Evolutionary conservation across 2,888 invertebrate genomes (phyloP).

Genomic region (Anthoptus insignis): DNA sequence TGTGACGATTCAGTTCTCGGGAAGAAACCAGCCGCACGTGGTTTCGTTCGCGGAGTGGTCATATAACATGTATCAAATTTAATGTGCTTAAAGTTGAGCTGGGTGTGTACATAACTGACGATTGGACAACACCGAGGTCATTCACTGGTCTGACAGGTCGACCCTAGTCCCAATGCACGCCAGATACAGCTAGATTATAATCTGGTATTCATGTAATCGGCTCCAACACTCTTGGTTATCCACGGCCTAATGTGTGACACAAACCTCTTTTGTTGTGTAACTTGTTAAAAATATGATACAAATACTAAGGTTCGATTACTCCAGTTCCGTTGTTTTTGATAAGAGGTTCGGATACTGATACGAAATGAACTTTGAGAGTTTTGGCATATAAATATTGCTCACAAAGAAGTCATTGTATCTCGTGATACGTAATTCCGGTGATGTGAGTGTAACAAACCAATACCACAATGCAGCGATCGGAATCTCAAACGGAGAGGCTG

Average conservation of each 20-base stretch:
- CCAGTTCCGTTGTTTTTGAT: slow-evolving; percentile 65
- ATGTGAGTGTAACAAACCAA: slow-evolving; percentile 54
- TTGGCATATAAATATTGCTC: slow-evolving; percentile 17
- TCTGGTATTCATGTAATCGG: slow-evolving; percentile 53
- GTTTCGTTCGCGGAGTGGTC: slow-evolving; percentile 45
- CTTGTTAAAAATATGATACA: slow-evolving; percentile 44
- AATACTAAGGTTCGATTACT: slow-evolving; percentile 55
- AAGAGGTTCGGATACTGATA: slow-evolving; percentile 57
- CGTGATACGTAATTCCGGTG: slow-evolving; percentile 23
- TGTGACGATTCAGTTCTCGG: slow-evolving; percentile 62
- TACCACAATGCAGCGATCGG: slow-evolving; percentile 81
- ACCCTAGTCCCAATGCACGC: slow-evolving; percentile 62
- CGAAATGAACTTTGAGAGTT: slow-evolving; percentile 16
- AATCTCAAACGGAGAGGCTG: slow-evolving; percentile 86
- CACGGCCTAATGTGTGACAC: slow-evolving; percentile 42
- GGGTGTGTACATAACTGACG: slow-evolving; percentile 62
- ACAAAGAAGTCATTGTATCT: slow-evolving; percentile 49
- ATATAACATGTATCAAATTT: slow-evolving; percentile 49
- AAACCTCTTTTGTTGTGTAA: slow-evolving; percentile 56
- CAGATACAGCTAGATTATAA: slow-evolving; percentile 55
- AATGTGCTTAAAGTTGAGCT: slow-evolving; percentile 59
- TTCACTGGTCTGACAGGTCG: slow-evolving; percentile 80
- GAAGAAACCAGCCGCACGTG: slow-evolving; percentile 35
- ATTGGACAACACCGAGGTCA: slow-evolving; percentile 77
- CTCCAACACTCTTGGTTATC: slow-evolving; percentile 59